Percentiles rank a stretch among this genome's conserved stretches.
Conservation (phyloP, 1,140 invertebrate species). For the Pararge aegeria region DNA sequence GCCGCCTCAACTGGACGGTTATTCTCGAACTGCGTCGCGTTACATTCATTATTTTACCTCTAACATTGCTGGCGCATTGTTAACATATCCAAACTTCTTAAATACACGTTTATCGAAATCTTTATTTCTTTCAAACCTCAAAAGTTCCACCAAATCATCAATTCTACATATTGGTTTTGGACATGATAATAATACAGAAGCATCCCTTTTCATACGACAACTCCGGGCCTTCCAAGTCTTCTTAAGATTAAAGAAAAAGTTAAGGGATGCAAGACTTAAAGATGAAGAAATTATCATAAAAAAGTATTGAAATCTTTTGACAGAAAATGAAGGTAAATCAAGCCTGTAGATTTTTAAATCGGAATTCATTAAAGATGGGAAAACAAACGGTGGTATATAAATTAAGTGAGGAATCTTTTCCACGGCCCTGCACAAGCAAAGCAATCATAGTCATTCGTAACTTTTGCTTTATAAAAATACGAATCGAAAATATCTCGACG, state of each 20-base stretch:
- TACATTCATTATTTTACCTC: conserved; percentile 50
- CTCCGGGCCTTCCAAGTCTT: conserved; percentile 44
- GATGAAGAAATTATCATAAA: conserved; percentile 22
- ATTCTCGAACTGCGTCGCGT: conserved; percentile 70
- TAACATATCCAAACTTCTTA: conserved; percentile 26
- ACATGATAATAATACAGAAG: conserved; percentile 40
- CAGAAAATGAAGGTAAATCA: conserved; percentile 22
- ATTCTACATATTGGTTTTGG: conserved; percentile 13
- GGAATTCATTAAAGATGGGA: conserved; percentile 25
- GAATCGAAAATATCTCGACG: conserved; percentile 78
- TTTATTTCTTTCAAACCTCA: conserved; percentile 17
- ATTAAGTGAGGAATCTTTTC: conserved; percentile 48
- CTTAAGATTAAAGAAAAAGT: conserved; percentile 28
- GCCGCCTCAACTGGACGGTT: conserved; percentile 77
- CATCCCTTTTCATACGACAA: conserved; percentile 35
- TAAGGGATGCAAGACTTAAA: conserved; percentile 32
- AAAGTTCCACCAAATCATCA: conserved; percentile 27
- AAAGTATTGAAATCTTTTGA: conserved; percentile 22
- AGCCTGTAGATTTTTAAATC: conserved; percentile 23
- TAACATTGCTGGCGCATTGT: conserved; percentile 44
- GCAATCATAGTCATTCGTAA: conserved; percentile 74
- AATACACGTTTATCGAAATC: conserved; percentile 25
- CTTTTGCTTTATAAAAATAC: conserved; percentile 79
- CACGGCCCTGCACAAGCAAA: conserved; percentile 75
- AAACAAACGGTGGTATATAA: conserved; percentile 39